Conservation (phyloP, 2,113 vertebrate species). For the Ammodytes dubius region DNA sequence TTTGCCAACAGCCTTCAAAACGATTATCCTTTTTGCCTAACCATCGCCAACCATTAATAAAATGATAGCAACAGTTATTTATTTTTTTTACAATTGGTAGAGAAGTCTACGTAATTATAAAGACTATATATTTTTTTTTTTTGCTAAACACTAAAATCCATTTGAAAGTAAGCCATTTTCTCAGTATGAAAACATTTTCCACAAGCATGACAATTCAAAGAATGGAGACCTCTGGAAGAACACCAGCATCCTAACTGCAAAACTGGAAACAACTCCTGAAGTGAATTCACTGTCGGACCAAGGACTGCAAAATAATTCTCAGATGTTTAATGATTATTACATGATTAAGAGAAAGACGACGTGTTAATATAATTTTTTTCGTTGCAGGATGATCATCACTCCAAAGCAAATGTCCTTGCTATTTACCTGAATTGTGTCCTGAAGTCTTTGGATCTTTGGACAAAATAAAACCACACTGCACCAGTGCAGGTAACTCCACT, state of each 20-base stretch:
- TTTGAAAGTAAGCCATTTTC: conserved; percentile 50
- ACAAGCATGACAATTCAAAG: conserved; percentile 79
- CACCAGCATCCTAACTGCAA: conserved; percentile 52
- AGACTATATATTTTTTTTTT: background rate
- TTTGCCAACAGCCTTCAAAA: conserved; percentile 48
- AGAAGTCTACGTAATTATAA: conserved; percentile 6
- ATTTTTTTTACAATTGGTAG: conserved; percentile 46
- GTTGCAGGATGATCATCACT: conserved; percentile 80
- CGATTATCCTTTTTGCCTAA: conserved; percentile 39
- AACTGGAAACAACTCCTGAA: conserved; percentile 73
- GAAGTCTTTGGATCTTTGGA: conserved; percentile 40
- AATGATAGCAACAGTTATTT: conserved; percentile 51
- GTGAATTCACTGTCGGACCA: conserved; percentile 62
- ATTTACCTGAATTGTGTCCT: conserved; percentile 42
- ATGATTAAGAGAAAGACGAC: conserved; percentile 18
- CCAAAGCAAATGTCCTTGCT: conserved; percentile 33
- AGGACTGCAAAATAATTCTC: conserved; percentile 29
- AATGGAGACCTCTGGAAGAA: conserved; percentile 78
- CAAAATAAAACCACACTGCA: background rate
- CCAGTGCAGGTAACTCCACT: conserved; percentile 21
- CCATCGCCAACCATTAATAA: conserved; percentile 35
- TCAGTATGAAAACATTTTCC: conserved; percentile 53
- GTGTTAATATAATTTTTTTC: conserved; percentile 62
- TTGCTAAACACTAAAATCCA: conserved; percentile 16
- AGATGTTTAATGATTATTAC: conserved; percentile 59